Evolutionary conservation across 1,140 invertebrate genomes (phyloP).

Genomic region (Drosophila truncata): DNA sequence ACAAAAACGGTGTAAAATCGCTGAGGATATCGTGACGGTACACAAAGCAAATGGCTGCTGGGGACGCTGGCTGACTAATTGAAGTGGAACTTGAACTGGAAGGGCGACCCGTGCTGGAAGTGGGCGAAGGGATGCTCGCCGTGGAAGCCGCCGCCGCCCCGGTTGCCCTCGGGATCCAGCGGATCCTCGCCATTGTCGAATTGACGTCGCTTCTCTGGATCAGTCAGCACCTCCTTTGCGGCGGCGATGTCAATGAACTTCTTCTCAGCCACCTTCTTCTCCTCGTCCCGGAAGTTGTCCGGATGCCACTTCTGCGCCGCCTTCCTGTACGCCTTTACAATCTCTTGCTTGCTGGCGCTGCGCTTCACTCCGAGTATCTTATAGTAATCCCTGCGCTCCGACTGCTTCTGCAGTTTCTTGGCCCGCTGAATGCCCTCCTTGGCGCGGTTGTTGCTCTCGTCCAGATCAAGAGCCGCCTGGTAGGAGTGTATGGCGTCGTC

Average conservation of each 20-base stretch:
- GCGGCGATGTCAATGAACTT: slow-evolving; percentile 99
- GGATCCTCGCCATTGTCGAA: slow-evolving; percentile 99
- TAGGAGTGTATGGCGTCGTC: slow-evolving; percentile 96
- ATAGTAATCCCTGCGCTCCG: slow-evolving; percentile 98
- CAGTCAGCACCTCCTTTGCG: slow-evolving; percentile 97
- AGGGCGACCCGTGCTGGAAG: slow-evolving; percentile 94
- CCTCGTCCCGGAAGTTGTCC: slow-evolving; percentile 96
- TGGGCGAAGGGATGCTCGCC: slow-evolving; percentile 95
- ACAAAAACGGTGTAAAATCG: slow-evolving; percentile 71
- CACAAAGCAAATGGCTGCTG: slow-evolving; percentile 61
- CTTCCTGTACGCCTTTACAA: slow-evolving; percentile 98
- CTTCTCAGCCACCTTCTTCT: slow-evolving; percentile 98
- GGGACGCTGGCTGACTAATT: slow-evolving; percentile 86
- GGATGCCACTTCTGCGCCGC: slow-evolving; percentile 99
- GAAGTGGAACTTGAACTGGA: slow-evolving; percentile 99
- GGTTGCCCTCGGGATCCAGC: slow-evolving; percentile 95
- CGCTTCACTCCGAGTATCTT: slow-evolving; percentile 94
- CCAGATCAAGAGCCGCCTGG: slow-evolving; percentile 94
- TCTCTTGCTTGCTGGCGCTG: slow-evolving; percentile 96
- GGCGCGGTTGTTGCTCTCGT: slow-evolving; percentile 92
- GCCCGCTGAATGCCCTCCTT: slow-evolving; percentile 95
- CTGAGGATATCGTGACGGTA: slow-evolving; percentile 16
- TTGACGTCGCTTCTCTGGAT: slow-evolving; percentile 95
- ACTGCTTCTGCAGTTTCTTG: slow-evolving; percentile 97
- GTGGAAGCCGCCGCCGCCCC: slow-evolving; percentile 86